Percentiles rank a stretch among this genome's conserved stretches.
These are phyloP conservation scores for Mycetomoellerius zeteki DNA, from an alignment of 1,140 invertebrate species.

Conservation along the genomic window DNA sequence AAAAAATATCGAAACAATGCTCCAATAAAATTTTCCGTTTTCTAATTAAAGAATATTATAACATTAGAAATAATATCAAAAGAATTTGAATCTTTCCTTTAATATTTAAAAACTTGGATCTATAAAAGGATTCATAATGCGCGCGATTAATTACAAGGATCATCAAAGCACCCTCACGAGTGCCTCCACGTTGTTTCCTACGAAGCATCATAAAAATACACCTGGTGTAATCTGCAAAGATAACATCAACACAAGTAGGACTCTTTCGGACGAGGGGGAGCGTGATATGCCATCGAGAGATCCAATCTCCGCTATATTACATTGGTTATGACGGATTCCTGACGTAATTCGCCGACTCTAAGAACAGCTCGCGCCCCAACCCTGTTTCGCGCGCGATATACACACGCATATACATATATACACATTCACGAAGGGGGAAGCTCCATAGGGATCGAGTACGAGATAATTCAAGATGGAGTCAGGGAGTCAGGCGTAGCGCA, in stretches of 20 bases:
- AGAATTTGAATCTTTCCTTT: neutral
- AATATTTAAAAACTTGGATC: neutral
- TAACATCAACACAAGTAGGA: constrained; percentile 35
- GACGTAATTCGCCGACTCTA: constrained; percentile 70
- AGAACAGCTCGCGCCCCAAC: constrained; percentile 61
- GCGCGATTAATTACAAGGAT: constrained; percentile 5
- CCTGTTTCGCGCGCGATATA: constrained; percentile 23
- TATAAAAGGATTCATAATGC: constrained; percentile 8
- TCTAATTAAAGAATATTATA: neutral
- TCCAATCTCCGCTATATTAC: constrained; percentile 75
- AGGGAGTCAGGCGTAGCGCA: constrained; percentile 81
- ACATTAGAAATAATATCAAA: neutral
- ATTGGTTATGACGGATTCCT: constrained; percentile 75
- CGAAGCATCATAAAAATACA: constrained; percentile 43
- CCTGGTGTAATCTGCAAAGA: constrained; percentile 53
- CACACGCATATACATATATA: neutral
- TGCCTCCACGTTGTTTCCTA: neutral
- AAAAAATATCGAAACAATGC: neutral
- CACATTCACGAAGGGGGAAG: neutral
- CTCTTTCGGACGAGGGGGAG: constrained; percentile 22
- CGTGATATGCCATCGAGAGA: constrained; percentile 63
- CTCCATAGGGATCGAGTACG: constrained; percentile 71
- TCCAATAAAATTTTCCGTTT: neutral
- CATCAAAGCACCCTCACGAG: neutral
- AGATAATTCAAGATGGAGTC: constrained; percentile 86